These are phyloP conservation scores for Malurus elegans DNA, from an alignment of 2,113 vertebrate genomes.

Conservation along the genomic window DNA sequence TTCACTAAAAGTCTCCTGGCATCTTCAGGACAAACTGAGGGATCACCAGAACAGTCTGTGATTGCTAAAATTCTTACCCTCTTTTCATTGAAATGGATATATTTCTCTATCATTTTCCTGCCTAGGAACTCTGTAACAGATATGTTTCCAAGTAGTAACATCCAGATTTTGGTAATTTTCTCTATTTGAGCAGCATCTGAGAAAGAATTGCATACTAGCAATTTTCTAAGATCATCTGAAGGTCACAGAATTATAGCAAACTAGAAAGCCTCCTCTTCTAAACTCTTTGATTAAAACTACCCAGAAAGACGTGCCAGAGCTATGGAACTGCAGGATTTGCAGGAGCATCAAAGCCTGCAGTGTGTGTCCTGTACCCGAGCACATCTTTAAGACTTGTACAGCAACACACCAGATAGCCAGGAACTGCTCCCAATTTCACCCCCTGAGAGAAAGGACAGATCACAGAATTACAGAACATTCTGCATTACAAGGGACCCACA, in stretches of 20 bases:
- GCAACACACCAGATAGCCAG: neutral
- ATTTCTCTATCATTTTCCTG: neutral
- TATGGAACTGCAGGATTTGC: neutral
- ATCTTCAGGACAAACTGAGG: neutral
- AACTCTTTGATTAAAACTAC: neutral
- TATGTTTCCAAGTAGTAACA: neutral
- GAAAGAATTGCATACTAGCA: neutral
- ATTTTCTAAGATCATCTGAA: neutral
- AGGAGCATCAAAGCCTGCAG: neutral
- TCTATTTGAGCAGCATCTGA: neutral
- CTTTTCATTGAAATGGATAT: neutral
- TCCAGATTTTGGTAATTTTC: neutral
- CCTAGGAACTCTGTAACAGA: neutral
- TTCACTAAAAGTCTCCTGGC: neutral
- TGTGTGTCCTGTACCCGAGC: neutral
- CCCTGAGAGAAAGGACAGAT: neutral
- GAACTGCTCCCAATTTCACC: neutral
- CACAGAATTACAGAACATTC: neutral
- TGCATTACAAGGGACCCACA: neutral
- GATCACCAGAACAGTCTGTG: neutral
- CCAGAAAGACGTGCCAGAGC: neutral
- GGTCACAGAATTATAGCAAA: neutral
- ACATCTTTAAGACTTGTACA: accelerated
- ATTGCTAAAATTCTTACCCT: neutral
- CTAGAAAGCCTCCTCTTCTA: neutral